These are phyloP conservation scores for Palythoa heliodiscus DNA, from an alignment of 92 coral and sea anemone genomes.

Conservation along the genomic window DNA sequence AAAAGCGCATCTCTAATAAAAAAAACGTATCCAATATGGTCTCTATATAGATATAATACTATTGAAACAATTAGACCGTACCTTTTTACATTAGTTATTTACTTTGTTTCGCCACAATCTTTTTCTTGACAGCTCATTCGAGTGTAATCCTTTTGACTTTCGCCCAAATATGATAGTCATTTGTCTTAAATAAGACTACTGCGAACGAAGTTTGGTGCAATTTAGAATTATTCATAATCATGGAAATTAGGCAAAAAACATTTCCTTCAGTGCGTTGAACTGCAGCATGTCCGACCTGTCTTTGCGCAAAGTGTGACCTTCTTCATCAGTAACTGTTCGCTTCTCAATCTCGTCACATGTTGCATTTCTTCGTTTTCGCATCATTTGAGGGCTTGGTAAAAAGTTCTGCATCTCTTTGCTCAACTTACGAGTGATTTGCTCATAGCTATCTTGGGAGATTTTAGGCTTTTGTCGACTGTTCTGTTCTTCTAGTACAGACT, in stretches of 20 bases:
- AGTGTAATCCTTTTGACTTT: no score
- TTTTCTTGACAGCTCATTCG: no score
- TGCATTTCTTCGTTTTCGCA: slow-evolving; percentile 37
- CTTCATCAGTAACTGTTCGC: slow-evolving; percentile 14
- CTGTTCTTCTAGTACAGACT: background rate
- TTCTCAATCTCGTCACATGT: slow-evolving; percentile 34
- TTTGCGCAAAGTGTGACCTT: slow-evolving; percentile 15
- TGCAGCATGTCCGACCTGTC: slow-evolving; percentile 22
- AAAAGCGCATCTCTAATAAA: no score
- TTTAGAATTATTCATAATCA: no score
- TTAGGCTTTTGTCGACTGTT: background rate
- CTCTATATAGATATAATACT: no score
- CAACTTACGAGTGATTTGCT: slow-evolving; percentile 16
- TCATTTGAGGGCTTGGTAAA: slow-evolving; percentile 31
- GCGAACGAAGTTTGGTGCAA: no score
- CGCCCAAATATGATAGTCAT: no score
- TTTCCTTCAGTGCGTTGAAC: slow-evolving; percentile 10
- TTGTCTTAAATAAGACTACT: no score
- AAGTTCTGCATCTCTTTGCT: slow-evolving; percentile 14
- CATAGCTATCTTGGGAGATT: background rate
- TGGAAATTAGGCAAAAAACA: background rate
- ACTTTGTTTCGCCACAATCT: no score
- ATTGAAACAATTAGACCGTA: no score
- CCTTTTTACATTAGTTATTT: no score
- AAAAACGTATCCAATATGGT: no score